Conservation (phyloP, 2,113 vertebrate species). For the Actenoides lindsayi region DNA sequence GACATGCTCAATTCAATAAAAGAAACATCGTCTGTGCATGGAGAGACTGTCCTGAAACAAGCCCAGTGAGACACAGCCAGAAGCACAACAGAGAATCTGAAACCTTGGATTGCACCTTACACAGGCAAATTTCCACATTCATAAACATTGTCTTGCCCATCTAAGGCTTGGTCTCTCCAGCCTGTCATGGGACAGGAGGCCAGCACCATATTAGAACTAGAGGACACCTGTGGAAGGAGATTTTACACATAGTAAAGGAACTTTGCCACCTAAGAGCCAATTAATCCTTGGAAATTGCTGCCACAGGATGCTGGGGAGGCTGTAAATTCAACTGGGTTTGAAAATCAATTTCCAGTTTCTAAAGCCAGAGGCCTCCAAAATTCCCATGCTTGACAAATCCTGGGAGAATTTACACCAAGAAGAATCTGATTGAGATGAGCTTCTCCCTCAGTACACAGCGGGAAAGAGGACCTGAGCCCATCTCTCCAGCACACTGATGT, state of each 20-base stretch:
- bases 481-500: rapidly evolving
- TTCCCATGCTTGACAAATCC: not conserved
- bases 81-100: not conserved
- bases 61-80: rapidly evolving
- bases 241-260: not conserved
- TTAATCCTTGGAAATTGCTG: not conserved
- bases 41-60: not conserved
- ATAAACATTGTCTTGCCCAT: not conserved
- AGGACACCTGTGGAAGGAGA: not conserved
- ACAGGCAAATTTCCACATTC: not conserved
- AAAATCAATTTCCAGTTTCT: not conserved
- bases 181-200: not conserved
- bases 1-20: not conserved
- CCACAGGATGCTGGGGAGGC: not conserved
- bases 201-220: not conserved
- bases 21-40: not conserved
- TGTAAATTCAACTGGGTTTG: not conserved
- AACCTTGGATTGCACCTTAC: not conserved
- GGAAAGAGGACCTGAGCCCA: not conserved
- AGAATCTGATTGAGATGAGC: not conserved
- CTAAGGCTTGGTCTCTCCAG: not conserved
- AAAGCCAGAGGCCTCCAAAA: not conserved
- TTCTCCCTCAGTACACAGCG: not conserved
- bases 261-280: not conserved
- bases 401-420: not conserved